phyloP scores from a whole-genome alignment of 2,113 vertebrate species.

The Prietella phreatophila region DNA sequence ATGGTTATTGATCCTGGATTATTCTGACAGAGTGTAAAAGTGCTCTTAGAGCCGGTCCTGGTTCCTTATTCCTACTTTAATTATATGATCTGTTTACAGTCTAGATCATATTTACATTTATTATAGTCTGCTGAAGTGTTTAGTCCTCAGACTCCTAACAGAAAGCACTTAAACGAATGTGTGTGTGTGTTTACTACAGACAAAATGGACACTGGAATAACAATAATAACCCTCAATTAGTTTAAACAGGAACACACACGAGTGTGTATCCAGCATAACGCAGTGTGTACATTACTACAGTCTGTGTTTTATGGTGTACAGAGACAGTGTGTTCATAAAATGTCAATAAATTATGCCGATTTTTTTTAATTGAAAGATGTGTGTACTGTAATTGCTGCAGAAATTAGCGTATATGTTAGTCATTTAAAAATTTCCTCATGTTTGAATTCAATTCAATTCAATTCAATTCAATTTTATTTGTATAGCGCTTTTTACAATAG shows the following conservation, averaged over 20 bases:
- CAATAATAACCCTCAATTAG: background rate
- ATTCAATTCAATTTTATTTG: too few relatives aligned
- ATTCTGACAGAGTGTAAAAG: background rate
- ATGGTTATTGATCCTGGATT: background rate
- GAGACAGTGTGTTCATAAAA: background rate
- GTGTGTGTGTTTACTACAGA: background rate
- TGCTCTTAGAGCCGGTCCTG: background rate
- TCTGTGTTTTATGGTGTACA: background rate
- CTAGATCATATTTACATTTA: background rate
- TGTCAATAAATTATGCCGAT: background rate
- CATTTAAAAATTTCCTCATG: background rate
- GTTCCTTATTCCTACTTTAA: background rate
- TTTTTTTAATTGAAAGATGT: background rate
- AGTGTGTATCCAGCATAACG: background rate
- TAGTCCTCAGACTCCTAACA: background rate
- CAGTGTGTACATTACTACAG: background rate
- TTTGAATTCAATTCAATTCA: too few relatives aligned
- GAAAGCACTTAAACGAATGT: background rate
- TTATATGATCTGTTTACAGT: background rate
- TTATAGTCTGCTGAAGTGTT: background rate
- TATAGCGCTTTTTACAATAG: too few relatives aligned
- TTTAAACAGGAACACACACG: background rate
- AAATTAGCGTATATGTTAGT: background rate
- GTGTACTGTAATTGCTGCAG: background rate
- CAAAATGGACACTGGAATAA: background rate